Base-by-base conservation (phyloP, 2,888 invertebrate species). In the Harpalus rufipes region DNA sequence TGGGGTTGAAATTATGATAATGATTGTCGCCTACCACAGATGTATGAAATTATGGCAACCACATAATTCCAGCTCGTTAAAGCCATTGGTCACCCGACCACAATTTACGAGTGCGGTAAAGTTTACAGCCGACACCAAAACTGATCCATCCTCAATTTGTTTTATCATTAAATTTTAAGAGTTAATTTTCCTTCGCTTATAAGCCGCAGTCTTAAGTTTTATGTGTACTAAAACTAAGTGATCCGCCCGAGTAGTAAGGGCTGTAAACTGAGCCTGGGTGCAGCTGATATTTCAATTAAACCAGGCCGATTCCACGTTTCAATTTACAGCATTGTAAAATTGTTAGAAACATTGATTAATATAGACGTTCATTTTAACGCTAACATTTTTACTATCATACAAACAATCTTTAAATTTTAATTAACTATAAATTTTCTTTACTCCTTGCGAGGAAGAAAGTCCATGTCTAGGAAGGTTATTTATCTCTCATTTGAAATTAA, bases 81-180 rank as follows among this genome's bases (percentile, higher is more conserved):
- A 63, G 16, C 63, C 16, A 41, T 68, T 68, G 76, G 76, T 76
- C 76, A 76, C 44, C 76, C 12, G 44, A 10, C 44, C 81, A 41
- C 12, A 41, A 18, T 65, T 61, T 65, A 61, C 41, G 44, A 21
- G 32, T 65, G 41, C 25, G 82, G 82, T 74, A 16, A 72, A 59
- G 59, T 74, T 68, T 18, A 32, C 56, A 59, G 74, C 58, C 32
- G 12, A 65, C 18, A 56, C 72, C 65, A 56, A 21, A 25, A 58
- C 76, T 72, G 74, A 83, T 83, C 83, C 61, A 21, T 68, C 58
- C 59, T 74, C 61, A 83, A 76, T 83, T 83, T 83, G 83, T 83
- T 83, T 81, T 81, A 76, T 61, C 83, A 74, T 83, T 83, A 83
- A 83, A 83, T 83, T 83, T 83, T 83, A 83, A 83, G 83, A 76